Percentiles rank a stretch among this genome's conserved stretches.
Evolutionary conservation across 2,797 vertebrate species (phyloP).

Genomic region (Sebastes hubbsi): DNA sequence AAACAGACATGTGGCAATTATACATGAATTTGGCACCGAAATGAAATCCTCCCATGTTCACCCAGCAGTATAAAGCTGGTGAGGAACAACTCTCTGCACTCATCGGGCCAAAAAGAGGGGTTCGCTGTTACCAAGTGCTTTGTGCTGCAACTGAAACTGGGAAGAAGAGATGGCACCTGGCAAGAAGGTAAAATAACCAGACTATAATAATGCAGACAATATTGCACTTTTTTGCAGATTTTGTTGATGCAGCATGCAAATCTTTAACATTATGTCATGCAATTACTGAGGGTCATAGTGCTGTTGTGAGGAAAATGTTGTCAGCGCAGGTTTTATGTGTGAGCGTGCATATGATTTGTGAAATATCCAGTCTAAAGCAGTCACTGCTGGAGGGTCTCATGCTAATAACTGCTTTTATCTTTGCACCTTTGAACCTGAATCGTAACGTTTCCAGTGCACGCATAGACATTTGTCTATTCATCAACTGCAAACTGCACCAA

Average conservation of each 20-base stretch:
- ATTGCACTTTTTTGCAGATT: not conserved
- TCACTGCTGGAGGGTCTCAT: not conserved
- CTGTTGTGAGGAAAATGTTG: not conserved
- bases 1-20: slow-evolving; percentile 45
- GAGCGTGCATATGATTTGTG: not conserved
- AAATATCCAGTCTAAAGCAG: slow-evolving; percentile 18
- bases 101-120: not conserved
- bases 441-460: not conserved
- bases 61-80: slow-evolving; percentile 42
- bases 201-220: not conserved
- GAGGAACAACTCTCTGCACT: not conserved
- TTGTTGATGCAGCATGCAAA: not conserved
- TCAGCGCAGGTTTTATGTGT: not conserved
- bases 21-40: slow-evolving; percentile 11
- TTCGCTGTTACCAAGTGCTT: slow-evolving; percentile 54
- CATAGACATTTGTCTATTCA: not conserved
- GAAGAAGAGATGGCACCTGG: slow-evolving; percentile 57
- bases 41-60: slow-evolving; percentile 44
- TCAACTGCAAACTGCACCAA: not conserved
- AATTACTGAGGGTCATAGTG: not conserved
- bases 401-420: slow-evolving; percentile 31
- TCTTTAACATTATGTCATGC: not conserved
- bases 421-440: slow-evolving; percentile 46
- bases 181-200: slow-evolving; percentile 60
- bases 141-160: slow-evolving; percentile 41